These are phyloP conservation scores for Aleiodes leptofemur DNA, from an alignment of 2,888 invertebrate species.

Conservation along the genomic window DNA sequence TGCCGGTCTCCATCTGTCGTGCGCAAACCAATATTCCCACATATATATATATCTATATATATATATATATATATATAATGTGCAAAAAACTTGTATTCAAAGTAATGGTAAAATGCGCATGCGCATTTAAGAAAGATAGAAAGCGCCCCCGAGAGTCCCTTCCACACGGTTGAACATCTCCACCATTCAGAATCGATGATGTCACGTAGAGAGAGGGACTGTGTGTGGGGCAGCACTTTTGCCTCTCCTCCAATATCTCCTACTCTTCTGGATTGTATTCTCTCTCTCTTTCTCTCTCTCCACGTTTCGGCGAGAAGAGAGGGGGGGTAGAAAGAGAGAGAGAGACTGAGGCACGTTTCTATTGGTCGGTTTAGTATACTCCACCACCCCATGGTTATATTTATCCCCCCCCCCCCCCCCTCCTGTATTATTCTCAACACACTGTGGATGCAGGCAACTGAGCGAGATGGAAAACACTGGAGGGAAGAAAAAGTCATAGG, in stretches of 20 bases:
- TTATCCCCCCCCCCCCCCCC: constrained; percentile 34
- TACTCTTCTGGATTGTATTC: constrained; percentile 55
- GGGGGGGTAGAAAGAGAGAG: constrained; percentile 36
- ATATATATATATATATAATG: not conserved
- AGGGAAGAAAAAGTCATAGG: not conserved
- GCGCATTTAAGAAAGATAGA: constrained; percentile 22
- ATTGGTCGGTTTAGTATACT: constrained; percentile 27
- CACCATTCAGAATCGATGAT: constrained; percentile 76
- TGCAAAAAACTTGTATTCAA: not conserved
- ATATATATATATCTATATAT: too few relatives aligned
- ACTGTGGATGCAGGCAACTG: not conserved
- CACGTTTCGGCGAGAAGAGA: constrained; percentile 50
- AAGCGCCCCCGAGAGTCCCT: constrained; percentile 74
- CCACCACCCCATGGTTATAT: constrained; percentile 28
- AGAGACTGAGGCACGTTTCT: constrained; percentile 38
- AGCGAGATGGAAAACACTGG: not conserved
- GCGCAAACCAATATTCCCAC: constrained; percentile 26
- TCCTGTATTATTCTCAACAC: not conserved
- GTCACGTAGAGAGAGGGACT: constrained; percentile 58
- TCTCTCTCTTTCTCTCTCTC: constrained; percentile 46
- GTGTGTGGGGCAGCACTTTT: constrained; percentile 52
- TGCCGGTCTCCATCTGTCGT: constrained; percentile 65
- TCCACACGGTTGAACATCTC: constrained; percentile 74
- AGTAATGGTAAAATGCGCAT: constrained; percentile 37
- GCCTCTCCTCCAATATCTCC: constrained; percentile 58